Evolutionary conservation across 2,888 invertebrate species (phyloP).

Genomic region (Nasonia oneida): DNA sequence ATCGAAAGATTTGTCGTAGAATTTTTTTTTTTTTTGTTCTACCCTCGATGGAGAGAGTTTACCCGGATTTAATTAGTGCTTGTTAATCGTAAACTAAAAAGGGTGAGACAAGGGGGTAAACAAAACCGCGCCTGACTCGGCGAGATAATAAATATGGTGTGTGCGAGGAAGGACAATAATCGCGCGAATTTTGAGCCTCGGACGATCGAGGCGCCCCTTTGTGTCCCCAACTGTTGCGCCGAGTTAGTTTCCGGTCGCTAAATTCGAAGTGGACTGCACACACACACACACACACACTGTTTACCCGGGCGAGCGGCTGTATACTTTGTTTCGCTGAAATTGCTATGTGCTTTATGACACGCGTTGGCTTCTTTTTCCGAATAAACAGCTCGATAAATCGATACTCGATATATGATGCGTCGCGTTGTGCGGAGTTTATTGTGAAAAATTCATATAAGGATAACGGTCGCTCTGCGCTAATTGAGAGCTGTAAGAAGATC

Average conservation of each 20-base stretch:
- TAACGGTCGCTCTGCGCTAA: neutral
- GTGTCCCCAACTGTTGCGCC: neutral
- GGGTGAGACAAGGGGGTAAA: neutral
- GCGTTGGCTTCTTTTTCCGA: neutral
- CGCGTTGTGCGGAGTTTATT: neutral
- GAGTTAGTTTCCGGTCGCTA: neutral
- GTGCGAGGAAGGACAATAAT: neutral
- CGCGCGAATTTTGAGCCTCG: constrained; percentile 7
- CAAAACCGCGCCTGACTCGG: neutral
- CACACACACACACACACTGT: neutral
- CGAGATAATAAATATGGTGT: neutral
- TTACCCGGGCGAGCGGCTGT: neutral
- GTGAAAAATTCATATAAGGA: neutral
- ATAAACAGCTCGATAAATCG: no score
- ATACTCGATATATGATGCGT: no score
- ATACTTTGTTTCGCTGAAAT: neutral
- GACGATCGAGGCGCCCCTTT: neutral
- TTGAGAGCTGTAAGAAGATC: neutral
- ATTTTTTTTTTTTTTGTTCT: neutral
- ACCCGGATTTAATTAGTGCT: neutral
- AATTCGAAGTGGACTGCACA: neutral
- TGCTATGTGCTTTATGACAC: neutral
- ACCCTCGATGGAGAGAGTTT: neutral
- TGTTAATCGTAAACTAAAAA: neutral
- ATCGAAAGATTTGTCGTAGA: neutral